Evolutionary conservation across 2,113 vertebrate species (phyloP), one percentile per base, ranked within the genome.

Genomic region (Phyllostomus hastatus): DNA sequence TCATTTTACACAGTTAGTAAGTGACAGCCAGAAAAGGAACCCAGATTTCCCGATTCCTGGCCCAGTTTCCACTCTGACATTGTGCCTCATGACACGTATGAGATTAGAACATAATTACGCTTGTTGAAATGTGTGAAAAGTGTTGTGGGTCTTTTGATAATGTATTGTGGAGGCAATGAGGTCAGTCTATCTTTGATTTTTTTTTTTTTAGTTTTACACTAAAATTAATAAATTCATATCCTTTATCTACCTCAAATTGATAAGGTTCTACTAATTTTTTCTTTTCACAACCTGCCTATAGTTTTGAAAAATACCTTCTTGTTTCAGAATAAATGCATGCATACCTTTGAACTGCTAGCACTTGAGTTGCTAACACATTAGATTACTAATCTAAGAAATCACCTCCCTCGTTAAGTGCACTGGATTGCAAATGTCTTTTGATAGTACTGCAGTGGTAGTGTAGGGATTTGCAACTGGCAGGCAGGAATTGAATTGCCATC

Each of bases 401-500:
- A 86, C 89, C 80, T 90, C 86, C 90, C 76, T 91, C 31, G 43
- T 79, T 75, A 87, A 69, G 76, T 87, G 33, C 66, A 19, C 82
- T 86, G 89, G 95, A 94, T 95, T 69, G 79, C 4, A 26, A 66
- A 54, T 91, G 69, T 57, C 95, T 97, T 76, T 28, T 5, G 80
- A 96, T 72, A n/a, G 87, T 70, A 85, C 87, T 64, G 91, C 95
- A 82, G 94, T 95, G 96, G 97, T 88, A 94, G 93, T 12, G 1
- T 80, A 5, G 41, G 1, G 28, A 92, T 96, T 97, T 96, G 97
- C 97, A 98, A 96, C 97, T 97, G 98, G 97, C 98, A 98, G 95
- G 96, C 96, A 96, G 96, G 87, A 97, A 98, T 91, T 97, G 96
- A 98, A 98, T 98, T 98, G 98, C 98, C 97, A 97, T 98, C 98